phyloP scores from a whole-genome alignment of 1,140 invertebrate species.

The Achatina immaculata region DNA sequence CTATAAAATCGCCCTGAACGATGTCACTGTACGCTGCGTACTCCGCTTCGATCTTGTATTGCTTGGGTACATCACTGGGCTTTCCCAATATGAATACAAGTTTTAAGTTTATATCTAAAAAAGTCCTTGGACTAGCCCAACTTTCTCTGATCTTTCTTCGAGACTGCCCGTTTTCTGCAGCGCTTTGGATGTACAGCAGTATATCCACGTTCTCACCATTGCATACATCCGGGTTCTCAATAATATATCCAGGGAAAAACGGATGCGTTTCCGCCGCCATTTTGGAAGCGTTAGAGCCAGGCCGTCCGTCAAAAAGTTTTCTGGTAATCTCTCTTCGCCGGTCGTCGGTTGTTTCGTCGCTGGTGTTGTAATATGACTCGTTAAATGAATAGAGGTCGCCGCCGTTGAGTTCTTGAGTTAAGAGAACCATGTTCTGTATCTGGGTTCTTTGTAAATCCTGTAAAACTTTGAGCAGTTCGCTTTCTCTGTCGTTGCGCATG shows the following conservation, averaged over 20 bases:
- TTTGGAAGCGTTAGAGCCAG: not conserved
- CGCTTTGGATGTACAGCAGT: constrained; percentile 50
- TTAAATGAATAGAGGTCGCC: no score
- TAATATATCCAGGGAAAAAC: constrained; percentile 26
- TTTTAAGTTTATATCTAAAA: constrained; percentile 45
- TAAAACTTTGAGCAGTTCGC: no score
- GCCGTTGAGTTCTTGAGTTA: no score
- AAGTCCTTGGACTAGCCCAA: constrained; percentile 56
- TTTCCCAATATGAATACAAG: constrained; percentile 80
- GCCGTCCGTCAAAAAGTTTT: constrained; percentile 1
- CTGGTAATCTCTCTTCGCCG: constrained; percentile 6
- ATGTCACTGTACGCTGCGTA: constrained; percentile 60
- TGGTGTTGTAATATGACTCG: no score
- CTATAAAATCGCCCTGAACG: constrained; percentile 59
- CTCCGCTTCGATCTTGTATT: constrained; percentile 50
- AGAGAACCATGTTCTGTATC: no score
- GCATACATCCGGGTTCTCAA: constrained; percentile 36
- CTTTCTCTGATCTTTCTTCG: constrained; percentile 61
- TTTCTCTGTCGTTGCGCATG: no score
- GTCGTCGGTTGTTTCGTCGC: no score
- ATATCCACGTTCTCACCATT: constrained; percentile 44
- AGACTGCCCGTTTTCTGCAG: constrained; percentile 43
- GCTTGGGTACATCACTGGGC: constrained; percentile 64
- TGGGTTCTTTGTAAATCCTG: no score
- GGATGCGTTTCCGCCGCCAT: constrained; percentile 13